Evolutionary conservation across 2,113 vertebrate species (phyloP), one percentile per base, ranked within the genome.

Genomic region (Bothrops jararaca): DNA sequence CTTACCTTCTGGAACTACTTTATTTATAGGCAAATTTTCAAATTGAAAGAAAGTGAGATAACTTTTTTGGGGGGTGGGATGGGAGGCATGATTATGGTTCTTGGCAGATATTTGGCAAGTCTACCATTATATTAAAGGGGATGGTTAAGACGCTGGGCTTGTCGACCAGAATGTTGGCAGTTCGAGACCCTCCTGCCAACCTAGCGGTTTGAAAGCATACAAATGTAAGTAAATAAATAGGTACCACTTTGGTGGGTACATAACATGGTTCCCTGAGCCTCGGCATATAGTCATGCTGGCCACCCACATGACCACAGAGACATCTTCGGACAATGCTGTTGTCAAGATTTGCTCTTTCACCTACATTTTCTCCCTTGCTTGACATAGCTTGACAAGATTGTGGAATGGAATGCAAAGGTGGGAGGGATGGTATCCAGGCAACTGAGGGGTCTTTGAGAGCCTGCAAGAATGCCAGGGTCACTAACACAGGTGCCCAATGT

Each of bases 1-100:
- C 92, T 56, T 94, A 87, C 29, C 92, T 95, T 95, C 91, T 93
- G 93, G 96, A 97, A 93, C 89, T 94, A 93, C 39, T 39, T 86
- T 50, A 56, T 93, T 96, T 89, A 94, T 94, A 92, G 94, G 95
- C 88, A 94, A 95, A 93, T 93, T 95, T 95, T 93, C 93, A 93
- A 26, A 50, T 18, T 34, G 29, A 54, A 91, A 94, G 39, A 91
- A 92, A 95, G 92, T 90, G 91, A 93, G 39, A 91, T n/a, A 39
- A 39, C 6, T 8, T 39, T 80, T 80, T 7, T 0, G 5, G 29
- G 52, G 9, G 5, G 1, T 15, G 56, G 2, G 45, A n/a, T 87
- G n/a, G 9, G 92, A 94, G 29, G 90, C 94, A 92, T 93, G 48
- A 34, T 20, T 29, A 90, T 22, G 20, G 92, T 93, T 95, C 88